Base-by-base conservation (phyloP, 2,113 vertebrate species). In the Oncorhynchus masou region DNA sequence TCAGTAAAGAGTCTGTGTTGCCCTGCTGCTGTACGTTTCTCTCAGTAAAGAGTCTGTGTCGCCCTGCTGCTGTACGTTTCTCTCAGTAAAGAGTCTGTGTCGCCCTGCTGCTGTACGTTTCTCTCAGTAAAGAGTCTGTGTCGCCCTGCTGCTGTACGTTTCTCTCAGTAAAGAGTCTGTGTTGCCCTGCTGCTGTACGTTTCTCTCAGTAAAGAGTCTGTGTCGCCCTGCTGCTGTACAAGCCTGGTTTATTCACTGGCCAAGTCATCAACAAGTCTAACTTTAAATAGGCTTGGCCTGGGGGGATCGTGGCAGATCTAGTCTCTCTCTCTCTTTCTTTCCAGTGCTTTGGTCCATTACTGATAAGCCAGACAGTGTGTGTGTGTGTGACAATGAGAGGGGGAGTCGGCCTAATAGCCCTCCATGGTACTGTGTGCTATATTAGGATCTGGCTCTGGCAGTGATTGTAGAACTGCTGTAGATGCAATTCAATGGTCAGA, bases 281-380 rank as follows among this genome's bases (percentile, higher is more conserved):
- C 75, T 87, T 86, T 79, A 85, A 87, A 88, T 83, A 87, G 80
- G 73, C 82, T 73, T 60, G 62, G 83, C 80, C 85, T 71, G 68
- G 79, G 71, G 80, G 79, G 76, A 60, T 49, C 59, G 16, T 68
- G 25, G 71, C 66, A 75, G 51, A 79, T 76, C 34, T 67, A 72
- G 74, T 68, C 25, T 76, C 45, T 77, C 59, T 79, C n/a, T 79
- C 66, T 29, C 15, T 72, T 15, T 68, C 24, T 77, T 62, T 78
- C 68, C 31, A 84, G 73, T 66, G 77, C 71, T 83, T 83, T 77
- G 68, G 65, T 72, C 74, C 73, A 73, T 82, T 51, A 75, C 71
- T n/a, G 74, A 85, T 68, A 77, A 77, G 67, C 65, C 22, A 19
- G 74, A 70, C 34, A 64, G 29, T 24, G 6, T 1, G 9, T 74